phyloP scores from a whole-genome alignment of 2,888 invertebrate species.

The Abscondita cerata region DNA sequence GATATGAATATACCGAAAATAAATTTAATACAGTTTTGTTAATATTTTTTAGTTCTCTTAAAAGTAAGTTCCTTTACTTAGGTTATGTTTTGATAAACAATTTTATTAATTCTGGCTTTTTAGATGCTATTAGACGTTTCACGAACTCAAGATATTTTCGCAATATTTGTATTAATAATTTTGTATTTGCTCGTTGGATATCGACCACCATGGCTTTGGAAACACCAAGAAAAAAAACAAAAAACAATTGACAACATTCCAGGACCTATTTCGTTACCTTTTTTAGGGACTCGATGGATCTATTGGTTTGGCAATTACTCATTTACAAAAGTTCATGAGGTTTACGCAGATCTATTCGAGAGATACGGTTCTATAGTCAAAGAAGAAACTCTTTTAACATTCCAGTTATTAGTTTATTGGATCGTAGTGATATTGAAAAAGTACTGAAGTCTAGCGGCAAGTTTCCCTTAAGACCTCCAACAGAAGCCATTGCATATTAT shows the following conservation, averaged over 20 bases:
- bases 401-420: conserved; percentile 76
- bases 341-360: conserved; percentile 76
- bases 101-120: conserved; percentile 11
- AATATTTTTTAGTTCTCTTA: not conserved
- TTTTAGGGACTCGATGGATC: conserved; percentile 83
- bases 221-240: conserved; percentile 9
- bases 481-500: conserved; percentile 81
- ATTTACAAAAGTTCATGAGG: conserved; percentile 78
- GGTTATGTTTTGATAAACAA: conserved; percentile 12
- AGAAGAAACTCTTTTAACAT: conserved; percentile 77
- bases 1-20: not conserved
- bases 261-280: conserved; percentile 75
- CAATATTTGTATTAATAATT: conserved; percentile 41
- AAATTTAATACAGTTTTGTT: not conserved
- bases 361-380: conserved; percentile 79
- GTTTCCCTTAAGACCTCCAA: conserved; percentile 81
- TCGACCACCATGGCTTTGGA: conserved; percentile 51
- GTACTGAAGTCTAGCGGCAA: conserved; percentile 76
- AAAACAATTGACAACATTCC: conserved; percentile 64
- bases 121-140: conserved; percentile 21
- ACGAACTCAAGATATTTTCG: conserved; percentile 36
- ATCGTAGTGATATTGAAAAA: conserved; percentile 74
- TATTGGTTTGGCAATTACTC: conserved; percentile 71
- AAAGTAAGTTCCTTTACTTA: conserved; percentile 3
- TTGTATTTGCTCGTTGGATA: conserved; percentile 49